A percentile compares a stretch with the other conserved stretches of the same genome.
Evolutionary conservation across 2,888 invertebrate species (phyloP).

Genomic region (Thalpophila matura): DNA sequence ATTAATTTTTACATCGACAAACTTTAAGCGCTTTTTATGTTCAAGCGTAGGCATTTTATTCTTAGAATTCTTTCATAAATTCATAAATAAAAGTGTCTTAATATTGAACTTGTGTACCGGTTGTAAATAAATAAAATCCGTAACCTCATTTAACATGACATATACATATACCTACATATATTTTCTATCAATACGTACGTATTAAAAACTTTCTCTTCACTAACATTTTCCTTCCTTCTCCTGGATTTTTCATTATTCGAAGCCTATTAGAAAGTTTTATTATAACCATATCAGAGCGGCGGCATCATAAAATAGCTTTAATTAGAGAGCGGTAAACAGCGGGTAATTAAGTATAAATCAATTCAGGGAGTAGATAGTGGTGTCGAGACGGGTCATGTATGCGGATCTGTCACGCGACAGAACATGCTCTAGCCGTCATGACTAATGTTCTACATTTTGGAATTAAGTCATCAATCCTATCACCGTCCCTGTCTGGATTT

Average conservation of each 20-base stretch:
- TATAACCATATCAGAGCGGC: slow-evolving; percentile 14
- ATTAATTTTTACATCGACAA: slow-evolving; percentile 42
- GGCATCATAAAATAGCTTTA: slow-evolving; percentile 28
- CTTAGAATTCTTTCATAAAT: slow-evolving; percentile 14
- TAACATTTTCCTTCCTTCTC: background rate
- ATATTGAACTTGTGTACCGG: background rate
- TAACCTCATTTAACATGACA: no score
- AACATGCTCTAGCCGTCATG: background rate
- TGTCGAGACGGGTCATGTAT: slow-evolving; percentile 46
- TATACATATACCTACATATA: no score
- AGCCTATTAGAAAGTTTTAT: slow-evolving; percentile 13
- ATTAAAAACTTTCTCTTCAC: background rate
- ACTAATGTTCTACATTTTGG: slow-evolving; percentile 14
- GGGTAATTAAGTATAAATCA: slow-evolving; percentile 54
- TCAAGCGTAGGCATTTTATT: slow-evolving; percentile 1
- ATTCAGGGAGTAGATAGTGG: slow-evolving; percentile 50
- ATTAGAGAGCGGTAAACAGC: slow-evolving; percentile 45
- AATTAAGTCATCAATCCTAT: background rate
- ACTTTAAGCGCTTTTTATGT: slow-evolving; percentile 36
- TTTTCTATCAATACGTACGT: no score
- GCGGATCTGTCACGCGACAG: slow-evolving; percentile 48
- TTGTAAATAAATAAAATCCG: no score
- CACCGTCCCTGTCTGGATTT: no score
- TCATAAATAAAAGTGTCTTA: slow-evolving; percentile 12
- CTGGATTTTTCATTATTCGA: background rate